A percentile compares a stretch with the other conserved stretches of the same genome.
Evolutionary conservation across 2,888 invertebrate genomes (phyloP).

Genomic region (Aphidius colemani): DNA sequence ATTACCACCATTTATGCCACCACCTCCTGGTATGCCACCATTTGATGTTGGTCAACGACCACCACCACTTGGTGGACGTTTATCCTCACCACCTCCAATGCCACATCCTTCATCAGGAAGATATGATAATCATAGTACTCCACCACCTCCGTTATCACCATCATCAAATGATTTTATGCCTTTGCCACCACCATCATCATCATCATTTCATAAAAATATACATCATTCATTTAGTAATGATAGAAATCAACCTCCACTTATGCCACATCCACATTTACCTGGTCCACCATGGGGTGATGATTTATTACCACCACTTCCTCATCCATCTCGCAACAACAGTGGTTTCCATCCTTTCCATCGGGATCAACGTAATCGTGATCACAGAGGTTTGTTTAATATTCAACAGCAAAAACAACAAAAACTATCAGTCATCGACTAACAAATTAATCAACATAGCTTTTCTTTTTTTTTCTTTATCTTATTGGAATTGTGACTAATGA

Average conservation of each 20-base stretch:
- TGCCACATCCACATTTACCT: constrained; percentile 45
- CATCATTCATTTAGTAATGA: constrained; percentile 18
- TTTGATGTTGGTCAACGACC: constrained; percentile 59
- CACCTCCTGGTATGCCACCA: constrained; percentile 50
- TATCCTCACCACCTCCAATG: constrained; percentile 66
- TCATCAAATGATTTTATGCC: constrained; percentile 63
- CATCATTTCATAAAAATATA: constrained; percentile 54
- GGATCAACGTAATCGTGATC: constrained; percentile 49
- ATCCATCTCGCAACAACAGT: constrained; percentile 42
- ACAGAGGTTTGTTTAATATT: constrained; percentile 54
- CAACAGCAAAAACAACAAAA: too few species aligned
- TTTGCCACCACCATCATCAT: constrained; percentile 64
- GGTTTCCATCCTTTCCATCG: constrained; percentile 45
- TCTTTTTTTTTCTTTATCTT: background rate
- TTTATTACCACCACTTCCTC: constrained; percentile 39
- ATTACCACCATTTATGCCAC: constrained; percentile 63
- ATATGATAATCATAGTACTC: constrained; percentile 44
- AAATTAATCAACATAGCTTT: constrained; percentile 3
- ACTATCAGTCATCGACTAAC: background rate
- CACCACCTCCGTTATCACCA: constrained; percentile 51
- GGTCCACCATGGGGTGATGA: constrained; percentile 49
- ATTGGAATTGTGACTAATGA: background rate
- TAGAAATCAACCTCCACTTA: constrained; percentile 59
- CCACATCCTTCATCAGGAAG: constrained; percentile 57
- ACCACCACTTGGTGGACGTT: constrained; percentile 57